Base-by-base conservation (phyloP, 2,113 vertebrate species). In the Chlamydotis undulata region DNA sequence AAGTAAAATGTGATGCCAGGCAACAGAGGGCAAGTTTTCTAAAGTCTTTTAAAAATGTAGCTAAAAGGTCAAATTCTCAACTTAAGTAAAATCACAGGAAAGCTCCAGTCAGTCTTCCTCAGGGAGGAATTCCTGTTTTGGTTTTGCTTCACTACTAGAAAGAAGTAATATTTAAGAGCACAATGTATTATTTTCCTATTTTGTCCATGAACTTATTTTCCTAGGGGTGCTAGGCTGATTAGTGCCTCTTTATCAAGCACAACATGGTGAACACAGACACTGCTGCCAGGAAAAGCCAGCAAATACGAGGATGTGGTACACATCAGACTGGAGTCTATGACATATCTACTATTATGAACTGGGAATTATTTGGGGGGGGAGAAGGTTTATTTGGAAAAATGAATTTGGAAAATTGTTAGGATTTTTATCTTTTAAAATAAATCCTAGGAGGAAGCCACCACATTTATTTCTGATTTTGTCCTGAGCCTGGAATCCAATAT, bases 261-360 rank as follows among this genome's bases (percentile, higher is more conserved):
- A 74, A 63, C 9, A 15, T 26, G 49, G 37, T 85, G 24, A 95
- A 60, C 8, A 14, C 9, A 22, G 61, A 31, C 52, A 41, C 11
- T 59, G 14, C 52, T 83, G 52, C 61, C 37, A 39, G 25, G 53
- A 93, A 68, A 79, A 86, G 2, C 26, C 41, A 68, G 14, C 10
- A 57, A 35, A 55, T 19, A 50, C 2, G 0, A 55, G n/a, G 8
- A 5, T 73, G 13, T 53, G 31, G 6, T 59, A 16, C 19, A 31
- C 22, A 49, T 37, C 39, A 79, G 19, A 52, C 29, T 33, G 63
- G 43, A 39, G 12, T 11, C 2, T 49, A 2, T 25, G 18, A 68
- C 22, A 29, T 0, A 0, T 39, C 19, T 60, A 3, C 10, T 69
- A 4, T 26, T 78, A 41, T 19, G 41, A 73, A 33, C 8, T 0